Evolutionary conservation across 37 sponge, comb jelly and placozoan species (phyloP), one percentile per base, ranked within the genome.

Genomic region (Halichondria panicea): DNA sequence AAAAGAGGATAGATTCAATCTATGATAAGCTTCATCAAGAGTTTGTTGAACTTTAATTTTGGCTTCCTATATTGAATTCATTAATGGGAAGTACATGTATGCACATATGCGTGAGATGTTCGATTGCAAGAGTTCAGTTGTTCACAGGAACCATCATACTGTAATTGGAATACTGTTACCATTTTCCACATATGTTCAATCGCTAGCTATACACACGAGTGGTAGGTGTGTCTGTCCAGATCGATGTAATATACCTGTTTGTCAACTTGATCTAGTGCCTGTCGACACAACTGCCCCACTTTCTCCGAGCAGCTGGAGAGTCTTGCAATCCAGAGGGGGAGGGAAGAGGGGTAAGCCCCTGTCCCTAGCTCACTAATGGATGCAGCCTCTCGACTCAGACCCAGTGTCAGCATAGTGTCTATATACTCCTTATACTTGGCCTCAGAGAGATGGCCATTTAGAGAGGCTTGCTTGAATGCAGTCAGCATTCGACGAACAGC

Each of bases 191-290:
- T n/a, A n/a, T n/a, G n/a, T n/a, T n/a, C n/a, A n/a, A n/a, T n/a
- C n/a, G n/a, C n/a, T n/a, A n/a, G n/a, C n/a, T n/a, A n/a, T n/a
- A n/a, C n/a, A n/a, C n/a, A n/a, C n/a, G n/a, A n/a, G n/a, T n/a
- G n/a, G n/a, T n/a, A n/a, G n/a, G n/a, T n/a, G n/a, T n/a, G n/a
- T n/a, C n/a, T n/a, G n/a, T n/a, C n/a, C n/a, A n/a, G n/a, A n/a
- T n/a, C n/a, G n/a, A n/a, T n/a, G n/a, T n/a, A n/a, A n/a, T 30
- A 28, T 69, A 84, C 75, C 75, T 71, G 48, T 28, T 44, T 68
- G 21, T 62, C 55, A 0, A 86, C 74, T 21, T 62, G 28, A 1
- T 57, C 40, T n/a, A 67, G n/a, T 0, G 70, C 70, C 31, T 79
- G 57, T 35, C 58, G 38, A 44, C 69, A 79, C 59, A 79, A n/a